Conservation (phyloP, 2,797 vertebrate genomes). For the Craterocephalus amniculus region DNA sequence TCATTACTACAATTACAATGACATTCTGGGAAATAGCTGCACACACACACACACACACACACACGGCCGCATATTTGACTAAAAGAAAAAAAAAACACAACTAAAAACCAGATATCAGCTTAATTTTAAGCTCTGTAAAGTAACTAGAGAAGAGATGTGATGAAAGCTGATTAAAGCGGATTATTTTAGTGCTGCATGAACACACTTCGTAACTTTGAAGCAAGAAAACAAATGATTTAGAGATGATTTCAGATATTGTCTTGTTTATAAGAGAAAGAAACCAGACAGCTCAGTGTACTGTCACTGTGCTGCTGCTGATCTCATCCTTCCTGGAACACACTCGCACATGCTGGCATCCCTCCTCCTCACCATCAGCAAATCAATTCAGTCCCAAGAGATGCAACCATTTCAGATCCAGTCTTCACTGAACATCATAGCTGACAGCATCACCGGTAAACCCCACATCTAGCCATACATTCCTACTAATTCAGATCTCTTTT, state of each 20-base stretch:
- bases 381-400: slow-evolving; percentile 15
- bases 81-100: too few relatives aligned
- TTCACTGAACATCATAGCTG: not conserved
- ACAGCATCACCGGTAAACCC: slow-evolving; percentile 1
- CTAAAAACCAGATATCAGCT: not conserved
- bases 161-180: slow-evolving; percentile 8
- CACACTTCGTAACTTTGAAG: not conserved
- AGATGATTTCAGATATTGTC: not conserved
- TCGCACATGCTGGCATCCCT: slow-evolving; percentile 49
- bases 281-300: slow-evolving; percentile 32
- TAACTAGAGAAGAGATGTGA: not conserved
- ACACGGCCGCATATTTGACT: not conserved
- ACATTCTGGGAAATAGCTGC: slow-evolving; percentile 46
- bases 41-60: not conserved
- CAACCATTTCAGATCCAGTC: not conserved
- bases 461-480: not conserved
- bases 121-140: not conserved
- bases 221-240: not conserved
- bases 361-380: slow-evolving; percentile 29
- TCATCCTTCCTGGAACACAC: slow-evolving; percentile 37
- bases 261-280: not conserved
- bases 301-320: slow-evolving; percentile 39
- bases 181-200: not conserved
- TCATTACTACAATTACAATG: slow-evolving; percentile 78
- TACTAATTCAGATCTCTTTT: slow-evolving; percentile 20